Evolutionary conservation across 2,888 invertebrate genomes (phyloP), one percentile per base, ranked within the genome.

Genomic region (Microdon myrmicae): DNA sequence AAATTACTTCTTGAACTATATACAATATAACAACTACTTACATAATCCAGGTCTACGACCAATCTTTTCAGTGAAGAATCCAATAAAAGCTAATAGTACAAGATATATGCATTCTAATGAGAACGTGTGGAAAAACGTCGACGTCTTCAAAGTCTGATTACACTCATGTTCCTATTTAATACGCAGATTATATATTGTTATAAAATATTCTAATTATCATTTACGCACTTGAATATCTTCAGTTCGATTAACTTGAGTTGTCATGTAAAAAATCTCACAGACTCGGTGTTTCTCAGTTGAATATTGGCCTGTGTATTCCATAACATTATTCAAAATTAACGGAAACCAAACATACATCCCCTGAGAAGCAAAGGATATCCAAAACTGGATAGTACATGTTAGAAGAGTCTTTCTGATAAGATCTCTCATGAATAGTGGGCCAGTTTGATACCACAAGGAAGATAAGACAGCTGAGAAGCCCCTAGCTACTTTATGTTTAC

Each of bases 341-440:
- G 77, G 77, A 48, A 77, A 75, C 75, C 76, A 79, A 71, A 79
- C 73, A 19, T 76, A 74, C 10, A 79, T 69, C 1, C 76, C 75
- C 35, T 75, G 73, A 3, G 72, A 74, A 17, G 74, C 72, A 35
- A 72, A 71, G 61, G 71, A 76, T 38, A 74, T 73, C 6, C 71
- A 71, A 68, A 77, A 77, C 67, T 76, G 74, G 29, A 79, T 71
- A 1, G 68, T 14, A 43, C 76, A 75, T 3, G 73, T 70, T 8
- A 77, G 51, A 3, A 72, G 14, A 1, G 76, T 77, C 41, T 72
- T 73, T 1, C 56, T 54, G 6, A 72, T 51, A 53, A 75, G 73
- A 7, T 71, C 67, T 3, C 60, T 64, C 56, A 68, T 71, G 68
- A 79, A 78, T 2, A 79, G 68, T 8, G 76, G 76, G 5, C 71